phyloP scores from a whole-genome alignment of 2,113 vertebrate genomes.

The Alexandromys fortis region DNA sequence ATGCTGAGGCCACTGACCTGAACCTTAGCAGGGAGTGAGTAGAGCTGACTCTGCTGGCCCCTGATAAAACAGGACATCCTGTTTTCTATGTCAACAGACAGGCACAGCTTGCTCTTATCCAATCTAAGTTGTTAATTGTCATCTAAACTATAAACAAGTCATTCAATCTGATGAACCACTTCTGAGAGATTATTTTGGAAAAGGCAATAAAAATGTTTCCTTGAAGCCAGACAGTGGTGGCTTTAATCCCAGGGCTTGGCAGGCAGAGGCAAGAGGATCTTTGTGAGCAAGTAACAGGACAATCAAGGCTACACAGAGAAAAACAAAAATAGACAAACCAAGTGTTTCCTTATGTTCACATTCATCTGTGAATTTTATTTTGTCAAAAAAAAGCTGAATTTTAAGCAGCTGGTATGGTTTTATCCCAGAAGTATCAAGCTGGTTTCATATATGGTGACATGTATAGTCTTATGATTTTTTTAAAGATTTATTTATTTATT shows the following conservation, averaged over 20 bases:
- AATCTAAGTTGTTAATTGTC: not conserved
- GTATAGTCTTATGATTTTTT: not conserved
- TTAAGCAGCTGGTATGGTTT: not conserved
- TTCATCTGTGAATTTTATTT: conserved; percentile 17
- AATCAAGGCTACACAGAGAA: not conserved
- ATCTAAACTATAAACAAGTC: conserved; percentile 39
- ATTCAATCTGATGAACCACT: not conserved
- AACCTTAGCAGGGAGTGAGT: no score
- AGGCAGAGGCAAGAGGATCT: not conserved
- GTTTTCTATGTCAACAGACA: no score
- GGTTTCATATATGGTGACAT: not conserved
- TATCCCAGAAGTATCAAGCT: not conserved
- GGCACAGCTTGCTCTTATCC: conserved; percentile 19
- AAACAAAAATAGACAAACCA: not conserved
- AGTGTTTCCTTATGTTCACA: not conserved
- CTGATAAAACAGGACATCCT: not conserved
- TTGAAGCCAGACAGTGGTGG: not conserved
- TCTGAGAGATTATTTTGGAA: not conserved
- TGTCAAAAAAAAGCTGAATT: not conserved
- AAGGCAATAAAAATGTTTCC: conserved; percentile 2
- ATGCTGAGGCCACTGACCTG: no score
- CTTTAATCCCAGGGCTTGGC: not conserved
- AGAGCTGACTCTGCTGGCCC: no score
- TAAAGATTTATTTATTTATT: no score
- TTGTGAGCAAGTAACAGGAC: not conserved